phyloP scores from a whole-genome alignment of 1,140 invertebrate species.

The Leptinotarsa defecta region DNA sequence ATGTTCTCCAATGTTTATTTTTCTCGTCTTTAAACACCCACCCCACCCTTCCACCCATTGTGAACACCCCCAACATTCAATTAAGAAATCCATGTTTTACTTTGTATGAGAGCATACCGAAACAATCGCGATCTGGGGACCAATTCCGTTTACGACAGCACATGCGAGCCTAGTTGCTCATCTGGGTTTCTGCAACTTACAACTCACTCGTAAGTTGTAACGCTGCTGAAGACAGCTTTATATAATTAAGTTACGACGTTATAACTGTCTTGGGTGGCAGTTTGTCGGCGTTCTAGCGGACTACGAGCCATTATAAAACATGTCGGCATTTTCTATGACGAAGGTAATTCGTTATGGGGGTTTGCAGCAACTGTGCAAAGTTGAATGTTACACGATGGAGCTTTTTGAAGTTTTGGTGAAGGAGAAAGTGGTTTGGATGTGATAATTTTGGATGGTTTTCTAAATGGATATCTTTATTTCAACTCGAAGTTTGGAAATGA shows the following conservation, averaged over 20 bases:
- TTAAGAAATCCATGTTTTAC: constrained; percentile 20
- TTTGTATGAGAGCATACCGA: background rate
- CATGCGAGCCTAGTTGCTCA: constrained; percentile 14
- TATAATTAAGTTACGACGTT: constrained; percentile 21
- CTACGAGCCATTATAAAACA: background rate
- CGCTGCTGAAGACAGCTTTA: constrained; percentile 15
- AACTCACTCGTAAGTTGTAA: constrained; percentile 16
- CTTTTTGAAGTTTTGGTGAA: background rate
- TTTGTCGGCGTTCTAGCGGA: background rate
- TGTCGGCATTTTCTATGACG: background rate
- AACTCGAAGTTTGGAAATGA: too few relatives aligned
- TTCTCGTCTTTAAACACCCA: too few relatives aligned
- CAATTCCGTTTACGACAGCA: constrained; percentile 9
- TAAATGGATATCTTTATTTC: too few relatives aligned
- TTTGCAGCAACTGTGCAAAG: background rate
- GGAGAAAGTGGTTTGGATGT: too few relatives aligned
- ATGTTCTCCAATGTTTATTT: too few relatives aligned
- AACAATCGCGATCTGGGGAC: constrained; percentile 21
- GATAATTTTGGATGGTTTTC: too few relatives aligned
- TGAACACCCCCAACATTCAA: background rate
- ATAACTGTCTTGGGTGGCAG: constrained; percentile 19
- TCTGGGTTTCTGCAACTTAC: constrained; percentile 19
- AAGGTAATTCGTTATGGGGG: constrained; percentile 2
- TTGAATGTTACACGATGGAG: background rate
- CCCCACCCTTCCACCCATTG: too few relatives aligned